These are phyloP conservation scores for Pangasius larnaudii DNA, from an alignment of 2,797 vertebrate genomes.

Conservation along the genomic window DNA sequence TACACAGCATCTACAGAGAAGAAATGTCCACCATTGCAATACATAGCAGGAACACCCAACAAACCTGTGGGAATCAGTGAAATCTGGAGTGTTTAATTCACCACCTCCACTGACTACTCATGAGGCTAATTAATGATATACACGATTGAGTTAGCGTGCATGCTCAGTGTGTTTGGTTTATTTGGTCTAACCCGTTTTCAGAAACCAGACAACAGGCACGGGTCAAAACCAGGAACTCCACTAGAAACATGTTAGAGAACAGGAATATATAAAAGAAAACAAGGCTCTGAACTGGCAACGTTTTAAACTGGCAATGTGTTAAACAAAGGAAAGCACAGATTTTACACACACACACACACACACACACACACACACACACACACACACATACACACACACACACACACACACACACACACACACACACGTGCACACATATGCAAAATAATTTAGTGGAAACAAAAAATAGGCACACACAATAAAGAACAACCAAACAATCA, in stretches of 20 bases:
- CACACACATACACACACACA: conserved; percentile 12
- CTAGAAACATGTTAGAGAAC: neutral
- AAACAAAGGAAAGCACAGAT: neutral
- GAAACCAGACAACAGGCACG: neutral
- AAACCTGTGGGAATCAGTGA: neutral
- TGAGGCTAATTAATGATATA: neutral
- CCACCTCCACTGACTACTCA: neutral
- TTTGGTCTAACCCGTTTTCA: neutral
- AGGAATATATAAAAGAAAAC: neutral
- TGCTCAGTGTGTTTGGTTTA: neutral
- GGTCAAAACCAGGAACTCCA: neutral
- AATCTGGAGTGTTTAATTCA: neutral
- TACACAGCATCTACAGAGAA: conserved; percentile 41
- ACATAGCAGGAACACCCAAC: conserved; percentile 40
- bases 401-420: conserved; percentile 12
- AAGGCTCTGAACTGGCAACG: neutral
- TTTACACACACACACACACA: conserved; percentile 18
- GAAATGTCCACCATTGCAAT: conserved; percentile 18
- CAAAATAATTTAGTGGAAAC: neutral
- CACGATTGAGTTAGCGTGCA: neutral
- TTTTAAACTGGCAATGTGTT: no score
- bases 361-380: conserved; percentile 21
- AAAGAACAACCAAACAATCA: neutral
- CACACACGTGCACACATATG: neutral
- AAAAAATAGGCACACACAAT: neutral